Evolutionary conservation across 2,797 vertebrate genomes (phyloP).

Genomic region (Amphiprion clarkii): DNA sequence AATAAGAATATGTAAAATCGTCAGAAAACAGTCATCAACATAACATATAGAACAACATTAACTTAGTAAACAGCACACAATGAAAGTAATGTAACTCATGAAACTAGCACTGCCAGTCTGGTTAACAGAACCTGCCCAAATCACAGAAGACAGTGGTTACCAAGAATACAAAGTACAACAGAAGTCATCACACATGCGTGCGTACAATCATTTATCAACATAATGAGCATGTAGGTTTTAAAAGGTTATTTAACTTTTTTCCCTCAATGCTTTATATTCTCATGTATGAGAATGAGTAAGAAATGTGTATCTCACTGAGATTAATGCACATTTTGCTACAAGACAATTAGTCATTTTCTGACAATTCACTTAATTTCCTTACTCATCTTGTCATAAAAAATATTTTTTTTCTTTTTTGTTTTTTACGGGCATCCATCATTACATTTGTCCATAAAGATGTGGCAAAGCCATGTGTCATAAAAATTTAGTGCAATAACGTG

Average conservation of each 20-base stretch:
- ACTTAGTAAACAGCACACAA: conserved; percentile 96
- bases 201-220: conserved; percentile 99
- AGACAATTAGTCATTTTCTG: conserved; percentile 97
- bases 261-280: conserved; percentile 96
- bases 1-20: conserved; percentile 76
- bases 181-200: conserved; percentile 97
- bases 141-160: conserved; percentile 95
- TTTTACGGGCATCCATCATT: conserved; percentile 90
- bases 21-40: conserved; percentile 84
- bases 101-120: conserved; percentile 92
- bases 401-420: conserved; percentile 59
- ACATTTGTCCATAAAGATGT: conserved; percentile 96
- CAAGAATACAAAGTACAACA: conserved; percentile 96
- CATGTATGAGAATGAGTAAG: conserved; percentile 99
- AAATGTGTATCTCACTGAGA: conserved; percentile 99
- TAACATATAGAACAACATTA: conserved; percentile 94
- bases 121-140: conserved; percentile 93
- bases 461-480: conserved; percentile 95
- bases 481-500: conserved; percentile 99
- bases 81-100: conserved; percentile 89
- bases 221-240: conserved; percentile 95
- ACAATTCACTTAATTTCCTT: conserved; percentile 90
- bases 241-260: conserved; percentile 82
- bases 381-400: conserved; percentile 91
- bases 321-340: conserved; percentile 99